Percentiles rank a stretch among this genome's conserved stretches.
Conservation (phyloP, 2,888 invertebrate species). For the Oxystoma pomonae region DNA sequence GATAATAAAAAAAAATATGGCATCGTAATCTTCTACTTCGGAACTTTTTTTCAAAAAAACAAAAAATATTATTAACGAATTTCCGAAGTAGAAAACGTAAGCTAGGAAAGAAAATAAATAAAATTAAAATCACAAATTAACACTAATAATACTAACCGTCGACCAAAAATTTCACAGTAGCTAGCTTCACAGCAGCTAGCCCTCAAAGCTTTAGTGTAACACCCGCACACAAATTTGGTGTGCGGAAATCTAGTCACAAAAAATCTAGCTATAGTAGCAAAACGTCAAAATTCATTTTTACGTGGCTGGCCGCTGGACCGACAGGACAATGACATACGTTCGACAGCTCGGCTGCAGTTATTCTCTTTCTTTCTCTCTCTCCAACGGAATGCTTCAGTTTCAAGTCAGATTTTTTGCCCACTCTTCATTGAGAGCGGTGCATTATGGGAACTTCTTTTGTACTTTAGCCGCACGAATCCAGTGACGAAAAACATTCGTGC, state of each 20-base stretch:
- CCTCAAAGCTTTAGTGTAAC: neutral
- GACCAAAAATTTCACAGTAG: neutral
- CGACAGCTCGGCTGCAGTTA: conserved; percentile 32
- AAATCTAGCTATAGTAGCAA: conserved; percentile 37
- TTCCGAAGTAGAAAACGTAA: no score
- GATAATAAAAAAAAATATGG: no score
- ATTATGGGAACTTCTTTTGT: no score
- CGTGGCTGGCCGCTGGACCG: conserved; percentile 42
- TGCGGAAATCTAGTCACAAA: neutral
- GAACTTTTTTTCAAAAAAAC: no score
- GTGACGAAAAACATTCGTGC: no score
- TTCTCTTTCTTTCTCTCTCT: neutral
- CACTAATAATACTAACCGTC: neutral
- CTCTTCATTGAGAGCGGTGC: no score
- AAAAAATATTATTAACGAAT: no score
- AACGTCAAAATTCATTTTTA: conserved; percentile 16
- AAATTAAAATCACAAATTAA: conserved; percentile 2
- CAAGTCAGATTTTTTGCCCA: neutral
- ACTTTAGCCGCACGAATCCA: no score
- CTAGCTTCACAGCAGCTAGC: no score
- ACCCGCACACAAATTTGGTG: neutral
- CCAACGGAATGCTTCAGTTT: neutral
- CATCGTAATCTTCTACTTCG: no score
- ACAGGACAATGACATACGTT: conserved; percentile 41
- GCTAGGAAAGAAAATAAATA: neutral